A percentile compares a stretch with the other conserved stretches of the same genome.
Conservation (phyloP, 2,888 invertebrate genomes). For the Noctua pronuba region DNA sequence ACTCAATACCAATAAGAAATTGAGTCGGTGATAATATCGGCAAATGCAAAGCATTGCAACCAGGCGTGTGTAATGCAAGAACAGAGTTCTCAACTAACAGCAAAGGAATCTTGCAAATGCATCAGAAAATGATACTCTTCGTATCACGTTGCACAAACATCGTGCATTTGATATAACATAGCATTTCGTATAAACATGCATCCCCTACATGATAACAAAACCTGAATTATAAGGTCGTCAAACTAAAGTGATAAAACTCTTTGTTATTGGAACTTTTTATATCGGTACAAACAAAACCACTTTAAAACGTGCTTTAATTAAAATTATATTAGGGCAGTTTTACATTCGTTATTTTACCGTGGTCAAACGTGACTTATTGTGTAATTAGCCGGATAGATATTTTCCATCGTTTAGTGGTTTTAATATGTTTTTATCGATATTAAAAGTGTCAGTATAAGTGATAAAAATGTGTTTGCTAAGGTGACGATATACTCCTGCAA, state of each 20-base stretch:
- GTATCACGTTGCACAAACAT: conserved; percentile 78
- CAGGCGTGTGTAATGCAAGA: conserved; percentile 86
- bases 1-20: conserved; percentile 69
- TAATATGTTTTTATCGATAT: conserved; percentile 59
- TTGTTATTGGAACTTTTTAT: conserved; percentile 59
- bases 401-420: conserved; percentile 50
- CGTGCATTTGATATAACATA: conserved; percentile 79
- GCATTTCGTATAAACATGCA: conserved; percentile 76
- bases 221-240: conserved; percentile 53
- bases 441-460: conserved; percentile 68
- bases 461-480: conserved; percentile 69
- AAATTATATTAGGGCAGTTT: conserved; percentile 35
- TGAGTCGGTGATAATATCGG: conserved; percentile 78
- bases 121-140: conserved; percentile 63
- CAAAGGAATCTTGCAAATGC: conserved; percentile 78
- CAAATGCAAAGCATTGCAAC: conserved; percentile 89
- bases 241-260: conserved; percentile 58
- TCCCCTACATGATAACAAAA: conserved; percentile 63
- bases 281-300: conserved; percentile 63
- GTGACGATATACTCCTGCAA: conserved; percentile 81
- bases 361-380: conserved; percentile 46
- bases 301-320: conserved; percentile 58
- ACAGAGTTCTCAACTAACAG: conserved; percentile 75
- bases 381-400: conserved; percentile 50
- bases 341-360: conserved; percentile 22